These are phyloP conservation scores for Rhagonycha fulva DNA, from an alignment of 2,888 invertebrate genomes.

Conservation along the genomic window DNA sequence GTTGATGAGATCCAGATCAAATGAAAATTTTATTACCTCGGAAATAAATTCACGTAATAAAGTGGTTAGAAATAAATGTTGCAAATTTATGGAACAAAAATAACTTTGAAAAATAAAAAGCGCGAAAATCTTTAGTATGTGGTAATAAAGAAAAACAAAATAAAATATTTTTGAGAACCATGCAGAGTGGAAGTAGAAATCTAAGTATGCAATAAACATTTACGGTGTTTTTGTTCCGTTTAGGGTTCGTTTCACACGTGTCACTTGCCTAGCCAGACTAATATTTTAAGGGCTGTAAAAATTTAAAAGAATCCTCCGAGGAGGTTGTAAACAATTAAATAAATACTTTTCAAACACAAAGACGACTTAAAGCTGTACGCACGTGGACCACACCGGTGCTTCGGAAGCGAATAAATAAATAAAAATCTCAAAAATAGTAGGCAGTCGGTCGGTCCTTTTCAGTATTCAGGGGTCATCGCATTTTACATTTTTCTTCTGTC, in stretches of 20 bases:
- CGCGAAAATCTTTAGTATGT: conserved; percentile 8
- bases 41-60: background rate
- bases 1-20: background rate
- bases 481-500: background rate
- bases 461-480: background rate
- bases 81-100: background rate
- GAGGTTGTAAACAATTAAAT: conserved; percentile 32
- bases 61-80: background rate
- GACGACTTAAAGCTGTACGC: conserved; percentile 25
- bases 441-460: background rate
- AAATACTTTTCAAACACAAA: conserved; percentile 26
- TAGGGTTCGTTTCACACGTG: conserved; percentile 42
- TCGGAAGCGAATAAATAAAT: background rate
- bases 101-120: conserved; percentile 4
- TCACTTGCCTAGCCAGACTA: conserved; percentile 30
- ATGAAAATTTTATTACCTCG: background rate
- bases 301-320: conserved; percentile 23
- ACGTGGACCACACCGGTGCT: conserved; percentile 31
- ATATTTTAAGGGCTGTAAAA: conserved; percentile 37
- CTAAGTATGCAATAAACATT: conserved; percentile 43
- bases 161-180: conserved; percentile 21
- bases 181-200: conserved; percentile 26
- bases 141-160: conserved; percentile 15
- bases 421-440: background rate
- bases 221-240: conserved; percentile 42